Evolutionary conservation across 2,113 vertebrate species (phyloP), one percentile per base, ranked within the genome.

Genomic region (Crocuta crocuta): DNA sequence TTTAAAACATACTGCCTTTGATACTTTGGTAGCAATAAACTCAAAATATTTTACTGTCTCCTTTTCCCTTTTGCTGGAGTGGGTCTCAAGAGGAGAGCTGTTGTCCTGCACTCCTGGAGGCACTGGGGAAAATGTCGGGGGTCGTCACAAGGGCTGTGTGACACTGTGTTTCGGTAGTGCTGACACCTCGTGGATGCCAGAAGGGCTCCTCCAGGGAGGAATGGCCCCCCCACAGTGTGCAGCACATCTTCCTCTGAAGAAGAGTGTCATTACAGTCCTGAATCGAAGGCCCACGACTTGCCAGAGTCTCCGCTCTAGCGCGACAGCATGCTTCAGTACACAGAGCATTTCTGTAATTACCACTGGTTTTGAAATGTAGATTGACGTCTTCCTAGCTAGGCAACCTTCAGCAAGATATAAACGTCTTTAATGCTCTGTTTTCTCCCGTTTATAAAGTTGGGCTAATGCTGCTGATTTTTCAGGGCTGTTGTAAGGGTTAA

Each of bases 141-240:
- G 7, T 83, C 15, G 35, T 89, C 79, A 12, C 28, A 3, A 6
- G 0, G 35, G 21, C 1, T 35, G 26, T 2, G 35, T 23, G 61
- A 76, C 31, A 3, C 39, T 87, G 10, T 26, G 33, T 58, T 70
- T 58, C 1, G 21, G 24, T 53, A 43, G 39, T 23, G 28, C 26
- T 24, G 33, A 63, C 73, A 7, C 10, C 74, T 76, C 65, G 0
- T 16, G 23, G 2, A 1, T 31, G 58, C 39, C 28, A 0, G 24
- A 16, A 58, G 26, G 53, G 31, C n/a, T 89, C 58, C 12, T 33
- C 3, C 35, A 10, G 15, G 31, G 48, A 45, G 39, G 16, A 61
- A 0, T 4, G 0, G 15, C n/a, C 39, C 17, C 79, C 31, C 21
- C 8, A 0, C n/a, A 3, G 11, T 15, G 39, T 21, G n/a, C 4